These are phyloP conservation scores for Sinella curviseta DNA, from an alignment of 1,140 invertebrate genomes.

Conservation along the genomic window DNA sequence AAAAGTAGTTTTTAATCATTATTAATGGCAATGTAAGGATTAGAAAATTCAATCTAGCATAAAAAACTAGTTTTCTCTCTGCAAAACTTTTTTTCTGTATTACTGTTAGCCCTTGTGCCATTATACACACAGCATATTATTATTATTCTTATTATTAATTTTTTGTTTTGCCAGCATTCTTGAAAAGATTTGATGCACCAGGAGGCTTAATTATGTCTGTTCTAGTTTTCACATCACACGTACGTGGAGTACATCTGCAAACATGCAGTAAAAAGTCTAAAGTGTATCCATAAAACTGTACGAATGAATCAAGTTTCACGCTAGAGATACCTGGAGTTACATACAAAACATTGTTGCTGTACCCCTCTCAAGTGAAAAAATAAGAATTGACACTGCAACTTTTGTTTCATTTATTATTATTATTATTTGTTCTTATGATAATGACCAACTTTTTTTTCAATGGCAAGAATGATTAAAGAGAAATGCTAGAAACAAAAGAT, in stretches of 20 bases:
- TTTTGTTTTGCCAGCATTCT: neutral
- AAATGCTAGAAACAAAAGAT: no score
- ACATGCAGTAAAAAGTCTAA: no score
- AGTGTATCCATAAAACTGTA: no score
- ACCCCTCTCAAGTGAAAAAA: no score
- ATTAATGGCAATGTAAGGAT: neutral
- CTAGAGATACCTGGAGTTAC: constrained; percentile 7
- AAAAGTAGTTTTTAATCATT: neutral
- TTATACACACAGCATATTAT: no score
- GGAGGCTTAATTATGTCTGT: constrained; percentile 7
- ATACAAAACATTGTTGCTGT: neutral
- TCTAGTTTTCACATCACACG: neutral
- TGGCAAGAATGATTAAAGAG: neutral
- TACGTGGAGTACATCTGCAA: neutral
- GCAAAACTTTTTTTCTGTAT: neutral
- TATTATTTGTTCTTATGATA: neutral
- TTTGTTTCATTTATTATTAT: neutral
- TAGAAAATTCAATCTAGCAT: constrained; percentile 17
- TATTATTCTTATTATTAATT: neutral
- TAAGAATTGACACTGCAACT: neutral
- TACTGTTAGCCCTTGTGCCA: neutral
- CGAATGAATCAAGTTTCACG: neutral
- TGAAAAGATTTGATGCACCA: neutral
- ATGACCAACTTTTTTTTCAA: constrained; percentile 4
- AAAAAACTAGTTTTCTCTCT: constrained; percentile 19